Base-by-base conservation (phyloP, 2,888 invertebrate species). In the Horisme vitalbata region DNA sequence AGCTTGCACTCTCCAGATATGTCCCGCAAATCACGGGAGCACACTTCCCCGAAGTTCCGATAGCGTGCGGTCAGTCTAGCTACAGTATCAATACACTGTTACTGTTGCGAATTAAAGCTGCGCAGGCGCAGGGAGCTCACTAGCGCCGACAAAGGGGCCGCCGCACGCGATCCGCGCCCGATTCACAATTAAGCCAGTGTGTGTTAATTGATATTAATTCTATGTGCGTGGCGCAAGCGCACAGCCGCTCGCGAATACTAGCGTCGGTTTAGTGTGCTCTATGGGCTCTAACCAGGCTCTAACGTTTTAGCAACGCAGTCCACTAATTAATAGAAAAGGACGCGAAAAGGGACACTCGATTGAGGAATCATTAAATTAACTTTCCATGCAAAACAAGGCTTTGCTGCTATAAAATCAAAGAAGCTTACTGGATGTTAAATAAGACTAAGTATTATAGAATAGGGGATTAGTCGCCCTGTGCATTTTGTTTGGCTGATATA, bases 131-230 rank as follows among this genome's bases (percentile, higher is more conserved):
- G 37, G 67, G 39, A 35, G 70, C 66, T 74, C 72, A 69, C 65
- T 72, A 63, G 61, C 56, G 72, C 87, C 86, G 84, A 83, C 89
- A 89, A 89, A 89, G 86, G 63, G 60, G 68, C 84, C 86, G 87
- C 86, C 84, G 83, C 88, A 87, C 87, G 88, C 87, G 86, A 85
- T 74, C 77, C 75, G 70, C 71, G 74, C 83, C 80, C 80, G 85
- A 84, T 82, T 83, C 86, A 85, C 86, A 85, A 88, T 88, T 88
- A 88, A 84, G 83, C 79, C 84, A 78, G 87, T 81, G 86, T 87
- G 86, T 83, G 87, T 85, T 88, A 89, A 89, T 88, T 89, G 87
- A 82, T 85, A 87, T 86, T 88, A 89, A 89, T 86, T 82, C 80
- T 71, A 71, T 71, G 66, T 70, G 79, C 72, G 66, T 83, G 87